Conservation (phyloP, 2,888 invertebrate genomes). For the Himalopsyche japonica region DNA sequence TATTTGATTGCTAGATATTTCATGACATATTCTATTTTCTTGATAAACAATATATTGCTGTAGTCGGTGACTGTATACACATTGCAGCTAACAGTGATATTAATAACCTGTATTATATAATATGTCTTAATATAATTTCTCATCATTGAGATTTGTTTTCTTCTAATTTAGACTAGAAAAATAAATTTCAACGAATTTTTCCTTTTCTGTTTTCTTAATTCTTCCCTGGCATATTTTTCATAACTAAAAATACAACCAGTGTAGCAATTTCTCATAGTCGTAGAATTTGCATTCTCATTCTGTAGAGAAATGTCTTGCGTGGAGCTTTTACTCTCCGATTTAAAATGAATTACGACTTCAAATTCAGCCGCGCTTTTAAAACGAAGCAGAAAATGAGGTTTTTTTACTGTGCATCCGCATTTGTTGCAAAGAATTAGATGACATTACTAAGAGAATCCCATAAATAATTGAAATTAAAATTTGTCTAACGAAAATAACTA, state of each 20-base stretch:
- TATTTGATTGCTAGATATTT: too few species aligned
- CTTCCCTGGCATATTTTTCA: not conserved
- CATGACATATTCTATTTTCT: too few species aligned
- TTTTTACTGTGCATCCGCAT: not conserved
- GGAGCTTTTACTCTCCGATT: conserved; percentile 14
- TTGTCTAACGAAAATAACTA: too few species aligned
- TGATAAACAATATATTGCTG: too few species aligned
- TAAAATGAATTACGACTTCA: conserved; percentile 28
- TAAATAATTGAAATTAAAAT: too few species aligned
- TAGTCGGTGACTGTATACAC: too few species aligned
- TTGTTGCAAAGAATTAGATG: not conserved
- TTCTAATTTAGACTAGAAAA: not conserved
- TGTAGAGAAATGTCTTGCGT: conserved; percentile 9
- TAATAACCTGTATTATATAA: too few species aligned
- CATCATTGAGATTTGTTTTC: not conserved
- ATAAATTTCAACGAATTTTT: not conserved
- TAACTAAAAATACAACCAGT: not conserved
- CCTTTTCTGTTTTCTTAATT: not conserved
- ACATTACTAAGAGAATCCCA: too few species aligned
- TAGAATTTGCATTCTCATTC: conserved; percentile 13
- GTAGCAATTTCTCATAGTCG: conserved; percentile 15
- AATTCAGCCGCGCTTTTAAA: not conserved
- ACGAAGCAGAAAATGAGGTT: not conserved
- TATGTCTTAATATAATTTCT: too few species aligned
- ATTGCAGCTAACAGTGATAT: too few species aligned